A percentile compares a stretch with the other conserved stretches of the same genome.
phyloP scores from a whole-genome alignment of 1,140 invertebrate genomes.

The Campoletis sonorensis region DNA sequence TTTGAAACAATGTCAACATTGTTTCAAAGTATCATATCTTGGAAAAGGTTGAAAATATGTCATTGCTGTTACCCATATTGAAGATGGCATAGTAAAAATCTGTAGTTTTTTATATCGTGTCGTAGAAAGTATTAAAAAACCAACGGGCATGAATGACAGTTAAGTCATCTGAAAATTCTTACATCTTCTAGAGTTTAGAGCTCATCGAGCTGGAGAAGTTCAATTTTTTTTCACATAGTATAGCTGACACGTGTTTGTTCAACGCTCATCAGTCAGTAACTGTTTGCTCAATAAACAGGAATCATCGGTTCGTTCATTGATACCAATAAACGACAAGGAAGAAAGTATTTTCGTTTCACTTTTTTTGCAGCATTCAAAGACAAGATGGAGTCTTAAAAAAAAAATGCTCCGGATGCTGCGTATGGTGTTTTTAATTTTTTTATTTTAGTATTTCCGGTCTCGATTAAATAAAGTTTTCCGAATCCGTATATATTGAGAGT shows the following conservation, averaged over 20 bases:
- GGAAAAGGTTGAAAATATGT: too few species aligned
- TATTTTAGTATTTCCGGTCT: not conserved
- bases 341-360: conserved; percentile 12
- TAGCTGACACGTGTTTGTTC: conserved; percentile 14
- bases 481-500: not conserved
- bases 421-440: not conserved
- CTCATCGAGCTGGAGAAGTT: not conserved
- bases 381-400: not conserved
- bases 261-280: not conserved
- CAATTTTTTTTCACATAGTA: not conserved
- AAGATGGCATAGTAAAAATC: too few species aligned
- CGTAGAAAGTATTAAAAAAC: too few species aligned
- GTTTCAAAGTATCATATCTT: too few species aligned
- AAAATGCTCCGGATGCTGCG: not conserved
- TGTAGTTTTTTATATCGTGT: too few species aligned
- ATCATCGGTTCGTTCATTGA: conserved; percentile 43
- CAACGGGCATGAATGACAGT: too few species aligned
- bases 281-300: conserved; percentile 50
- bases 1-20: too few species aligned
- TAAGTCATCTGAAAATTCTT: too few species aligned
- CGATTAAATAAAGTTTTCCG: not conserved
- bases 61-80: too few species aligned
- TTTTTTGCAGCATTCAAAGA: not conserved
- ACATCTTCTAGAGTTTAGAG: too few species aligned
- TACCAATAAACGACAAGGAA: conserved; percentile 25